A percentile compares a stretch with the other conserved stretches of the same genome.
Conservation (phyloP, 2,888 invertebrate genomes). For the Lepidochrysops patricia region DNA sequence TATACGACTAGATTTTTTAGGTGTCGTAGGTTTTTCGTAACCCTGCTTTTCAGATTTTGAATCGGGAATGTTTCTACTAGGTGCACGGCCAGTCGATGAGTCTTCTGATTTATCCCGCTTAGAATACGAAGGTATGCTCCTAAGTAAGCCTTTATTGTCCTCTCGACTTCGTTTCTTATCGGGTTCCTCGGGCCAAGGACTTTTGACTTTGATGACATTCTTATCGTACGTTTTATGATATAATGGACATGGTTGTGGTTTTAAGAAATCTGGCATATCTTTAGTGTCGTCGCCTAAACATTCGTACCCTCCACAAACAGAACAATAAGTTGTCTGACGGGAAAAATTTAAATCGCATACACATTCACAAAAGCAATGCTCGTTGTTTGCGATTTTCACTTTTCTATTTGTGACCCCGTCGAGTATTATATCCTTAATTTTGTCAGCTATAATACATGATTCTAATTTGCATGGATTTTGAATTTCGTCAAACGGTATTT, state of each 20-base stretch:
- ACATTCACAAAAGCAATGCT: conserved; percentile 60
- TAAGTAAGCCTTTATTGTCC: conserved; percentile 2
- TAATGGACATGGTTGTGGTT: conserved; percentile 61
- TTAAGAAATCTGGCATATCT: conserved; percentile 43
- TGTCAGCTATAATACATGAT: conserved; percentile 51
- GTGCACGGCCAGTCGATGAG: conserved; percentile 26
- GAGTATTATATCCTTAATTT: conserved; percentile 53
- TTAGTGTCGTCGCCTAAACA: conserved; percentile 53
- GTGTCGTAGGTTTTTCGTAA: conserved; percentile 26
- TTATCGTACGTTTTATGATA: conserved; percentile 62
- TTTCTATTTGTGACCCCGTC: conserved; percentile 37
- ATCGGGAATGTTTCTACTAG: conserved; percentile 32
- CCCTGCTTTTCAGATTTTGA: conserved; percentile 33
- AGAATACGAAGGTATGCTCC: conserved; percentile 22
- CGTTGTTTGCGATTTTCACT: conserved; percentile 30
- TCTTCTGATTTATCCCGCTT: conserved; percentile 26
- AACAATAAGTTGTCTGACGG: conserved; percentile 57
- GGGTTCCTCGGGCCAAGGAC: conserved; percentile 50
- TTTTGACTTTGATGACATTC: conserved; percentile 40
- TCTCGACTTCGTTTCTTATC: conserved; percentile 18
- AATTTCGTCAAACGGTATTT: conserved; percentile 46
- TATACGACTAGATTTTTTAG: conserved; percentile 31
- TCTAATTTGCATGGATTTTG: conserved; percentile 54
- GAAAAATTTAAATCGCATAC: conserved; percentile 53
- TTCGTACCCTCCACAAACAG: conserved; percentile 62